Evolutionary conservation across 2,113 vertebrate genomes (phyloP).

Genomic region (Cyprinus carpio): DNA sequence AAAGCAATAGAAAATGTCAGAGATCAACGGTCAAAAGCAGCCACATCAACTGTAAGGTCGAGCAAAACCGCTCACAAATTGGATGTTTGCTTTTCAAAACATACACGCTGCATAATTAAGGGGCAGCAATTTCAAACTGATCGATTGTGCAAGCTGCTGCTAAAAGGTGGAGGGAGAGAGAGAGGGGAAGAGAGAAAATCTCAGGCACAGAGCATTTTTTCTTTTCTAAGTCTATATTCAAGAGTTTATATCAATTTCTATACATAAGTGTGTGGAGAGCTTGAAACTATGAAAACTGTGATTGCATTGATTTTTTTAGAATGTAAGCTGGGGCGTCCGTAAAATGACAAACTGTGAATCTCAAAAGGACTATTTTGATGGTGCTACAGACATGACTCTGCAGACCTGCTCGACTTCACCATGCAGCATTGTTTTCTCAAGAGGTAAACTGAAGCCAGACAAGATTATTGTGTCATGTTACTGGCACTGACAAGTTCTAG

Average conservation of each 20-base stretch:
- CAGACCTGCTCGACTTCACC: background rate
- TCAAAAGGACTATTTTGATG: background rate
- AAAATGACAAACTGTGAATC: conserved; percentile 3
- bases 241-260: background rate
- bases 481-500: background rate
- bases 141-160: conserved; percentile 20
- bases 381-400: background rate
- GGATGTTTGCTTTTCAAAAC: conserved; percentile 32
- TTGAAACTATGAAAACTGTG: background rate
- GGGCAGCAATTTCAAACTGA: conserved; percentile 37
- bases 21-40: conserved; percentile 34
- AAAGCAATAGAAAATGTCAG: conserved; percentile 19
- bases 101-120: background rate
- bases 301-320: background rate
- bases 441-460: background rate
- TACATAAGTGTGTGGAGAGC: background rate
- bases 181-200: background rate
- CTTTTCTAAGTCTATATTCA: background rate
- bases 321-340: background rate
- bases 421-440: background rate
- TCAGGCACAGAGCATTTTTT: background rate
- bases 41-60: conserved; percentile 5
- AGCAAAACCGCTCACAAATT: conserved; percentile 33
- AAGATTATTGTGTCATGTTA: conserved; percentile 13
- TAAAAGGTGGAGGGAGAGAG: conserved; percentile 1